phyloP scores from a whole-genome alignment of 2,113 vertebrate genomes.

The Pedionomus torquatus region DNA sequence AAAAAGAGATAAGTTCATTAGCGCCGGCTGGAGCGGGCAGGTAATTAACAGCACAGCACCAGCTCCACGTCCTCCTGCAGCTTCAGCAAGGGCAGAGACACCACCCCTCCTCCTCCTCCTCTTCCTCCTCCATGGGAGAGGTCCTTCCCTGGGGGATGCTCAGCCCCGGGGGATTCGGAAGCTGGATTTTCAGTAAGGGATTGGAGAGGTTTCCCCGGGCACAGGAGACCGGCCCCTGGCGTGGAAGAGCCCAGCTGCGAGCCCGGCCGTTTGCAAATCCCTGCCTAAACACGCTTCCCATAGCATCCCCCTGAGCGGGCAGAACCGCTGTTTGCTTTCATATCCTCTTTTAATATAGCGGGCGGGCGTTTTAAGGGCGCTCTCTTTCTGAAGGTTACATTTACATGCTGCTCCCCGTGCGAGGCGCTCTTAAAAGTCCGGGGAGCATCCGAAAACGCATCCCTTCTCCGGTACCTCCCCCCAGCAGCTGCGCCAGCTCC shows the following conservation, averaged over 20 bases:
- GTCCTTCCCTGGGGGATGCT: not conserved
- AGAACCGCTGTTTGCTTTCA: conserved; percentile 66
- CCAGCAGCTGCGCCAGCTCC: not conserved
- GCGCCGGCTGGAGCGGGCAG: rapidly evolving
- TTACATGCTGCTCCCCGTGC: not conserved
- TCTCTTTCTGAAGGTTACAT: conserved; percentile 73
- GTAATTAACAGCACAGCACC: not conserved
- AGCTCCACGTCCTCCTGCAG: not conserved
- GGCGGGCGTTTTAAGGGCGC: conserved; percentile 16
- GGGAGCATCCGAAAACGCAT: not conserved
- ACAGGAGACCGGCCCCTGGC: not conserved
- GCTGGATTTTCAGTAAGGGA: not conserved
- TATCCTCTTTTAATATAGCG: conserved; percentile 59
- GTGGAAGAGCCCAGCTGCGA: not conserved
- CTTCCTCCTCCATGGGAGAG: not conserved
- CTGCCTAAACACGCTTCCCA: not conserved
- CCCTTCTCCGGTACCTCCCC: not conserved
- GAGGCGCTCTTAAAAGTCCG: not conserved
- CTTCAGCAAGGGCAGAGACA: not conserved
- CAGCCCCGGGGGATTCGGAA: not conserved
- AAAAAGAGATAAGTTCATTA: not conserved
- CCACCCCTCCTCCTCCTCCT: too few species aligned
- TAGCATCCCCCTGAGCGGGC: not conserved
- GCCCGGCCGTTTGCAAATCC: conserved; percentile 48
- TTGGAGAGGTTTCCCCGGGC: not conserved